Evolutionary conservation across 2,797 vertebrate species (phyloP).

Genomic region (Bovichtus diacanthus): DNA sequence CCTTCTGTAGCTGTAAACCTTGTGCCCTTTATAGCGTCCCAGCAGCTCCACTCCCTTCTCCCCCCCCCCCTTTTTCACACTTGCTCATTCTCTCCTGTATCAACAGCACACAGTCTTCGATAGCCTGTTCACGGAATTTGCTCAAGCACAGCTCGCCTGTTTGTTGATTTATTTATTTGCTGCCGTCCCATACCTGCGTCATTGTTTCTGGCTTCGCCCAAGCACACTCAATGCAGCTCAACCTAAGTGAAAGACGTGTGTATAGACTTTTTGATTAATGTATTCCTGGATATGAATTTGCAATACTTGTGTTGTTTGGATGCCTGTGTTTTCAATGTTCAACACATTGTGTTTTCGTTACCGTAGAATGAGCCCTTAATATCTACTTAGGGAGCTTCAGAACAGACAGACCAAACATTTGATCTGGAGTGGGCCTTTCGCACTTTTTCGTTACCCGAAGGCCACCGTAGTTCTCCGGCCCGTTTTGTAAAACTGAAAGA

Average conservation of each 20-base stretch:
- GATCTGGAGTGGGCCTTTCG: no score
- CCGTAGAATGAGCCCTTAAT: no score
- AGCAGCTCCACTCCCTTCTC: slow-evolving; percentile 4
- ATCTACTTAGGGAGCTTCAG: no score
- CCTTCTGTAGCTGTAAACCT: slow-evolving; percentile 25
- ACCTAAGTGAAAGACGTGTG: no score
- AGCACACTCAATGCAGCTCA: not conserved
- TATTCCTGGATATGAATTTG: not conserved
- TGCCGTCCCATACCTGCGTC: slow-evolving; percentile 1
- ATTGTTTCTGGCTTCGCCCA: not conserved
- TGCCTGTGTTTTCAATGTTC: not conserved
- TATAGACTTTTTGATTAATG: not conserved
- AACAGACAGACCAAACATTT: no score
- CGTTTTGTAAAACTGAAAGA: no score
- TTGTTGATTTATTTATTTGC: slow-evolving; percentile 39
- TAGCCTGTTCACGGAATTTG: slow-evolving; percentile 12
- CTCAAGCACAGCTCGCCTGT: slow-evolving; percentile 6
- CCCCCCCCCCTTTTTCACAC: not conserved
- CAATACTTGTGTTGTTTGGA: not conserved
- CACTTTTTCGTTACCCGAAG: no score
- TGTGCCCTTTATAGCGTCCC: not conserved
- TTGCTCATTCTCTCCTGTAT: slow-evolving; percentile 2
- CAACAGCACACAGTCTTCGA: not conserved
- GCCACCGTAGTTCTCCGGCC: no score
- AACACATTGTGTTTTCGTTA: no score